Percentiles rank a stretch among this genome's conserved stretches.
phyloP scores from a whole-genome alignment of 1,140 invertebrate genomes.

The Orussus abietinus region DNA sequence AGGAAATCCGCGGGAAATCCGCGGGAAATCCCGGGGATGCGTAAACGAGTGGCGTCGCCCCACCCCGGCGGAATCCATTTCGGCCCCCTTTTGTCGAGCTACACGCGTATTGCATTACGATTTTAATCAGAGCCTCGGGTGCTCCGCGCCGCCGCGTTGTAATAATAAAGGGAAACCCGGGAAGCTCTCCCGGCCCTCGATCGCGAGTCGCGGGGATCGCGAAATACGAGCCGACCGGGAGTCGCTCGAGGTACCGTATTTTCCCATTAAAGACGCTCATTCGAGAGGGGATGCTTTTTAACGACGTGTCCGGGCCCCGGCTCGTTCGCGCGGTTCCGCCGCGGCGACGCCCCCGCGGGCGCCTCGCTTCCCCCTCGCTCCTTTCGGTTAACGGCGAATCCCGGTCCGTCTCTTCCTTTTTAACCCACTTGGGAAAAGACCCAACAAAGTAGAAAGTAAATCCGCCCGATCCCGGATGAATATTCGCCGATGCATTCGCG shows the following conservation, averaged over 20 bases:
- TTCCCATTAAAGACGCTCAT: slow-evolving; percentile 36
- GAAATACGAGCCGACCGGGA: too few relatives aligned
- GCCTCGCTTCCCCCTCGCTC: too few relatives aligned
- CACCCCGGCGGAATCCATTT: slow-evolving; percentile 23
- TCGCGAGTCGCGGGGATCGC: slow-evolving; percentile 18
- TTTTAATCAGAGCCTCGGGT: slow-evolving; percentile 40
- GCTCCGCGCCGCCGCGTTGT: slow-evolving; percentile 20
- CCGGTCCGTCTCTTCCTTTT: too few relatives aligned
- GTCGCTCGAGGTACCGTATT: slow-evolving; percentile 36
- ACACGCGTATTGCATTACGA: slow-evolving; percentile 51
- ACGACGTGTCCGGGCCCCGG: background rate
- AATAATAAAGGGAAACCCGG: slow-evolving; percentile 29
- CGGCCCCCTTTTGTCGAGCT: slow-evolving; percentile 36
- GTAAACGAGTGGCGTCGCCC: slow-evolving; percentile 8
- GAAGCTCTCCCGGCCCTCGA: background rate
- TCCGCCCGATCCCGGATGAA: slow-evolving; percentile 15
- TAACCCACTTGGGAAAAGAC: too few relatives aligned
- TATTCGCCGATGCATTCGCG: slow-evolving; percentile 21
- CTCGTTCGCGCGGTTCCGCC: too few relatives aligned
- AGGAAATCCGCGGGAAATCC: too few relatives aligned
- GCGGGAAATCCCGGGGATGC: too few relatives aligned
- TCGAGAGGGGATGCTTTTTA: slow-evolving; percentile 16
- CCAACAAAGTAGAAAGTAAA: too few relatives aligned
- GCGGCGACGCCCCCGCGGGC: too few relatives aligned
- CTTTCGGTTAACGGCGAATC: too few relatives aligned